A percentile compares a stretch with the other conserved stretches of the same genome.
phyloP scores from a whole-genome alignment of 2,113 vertebrate genomes.

The Stictonetta naevosa region DNA sequence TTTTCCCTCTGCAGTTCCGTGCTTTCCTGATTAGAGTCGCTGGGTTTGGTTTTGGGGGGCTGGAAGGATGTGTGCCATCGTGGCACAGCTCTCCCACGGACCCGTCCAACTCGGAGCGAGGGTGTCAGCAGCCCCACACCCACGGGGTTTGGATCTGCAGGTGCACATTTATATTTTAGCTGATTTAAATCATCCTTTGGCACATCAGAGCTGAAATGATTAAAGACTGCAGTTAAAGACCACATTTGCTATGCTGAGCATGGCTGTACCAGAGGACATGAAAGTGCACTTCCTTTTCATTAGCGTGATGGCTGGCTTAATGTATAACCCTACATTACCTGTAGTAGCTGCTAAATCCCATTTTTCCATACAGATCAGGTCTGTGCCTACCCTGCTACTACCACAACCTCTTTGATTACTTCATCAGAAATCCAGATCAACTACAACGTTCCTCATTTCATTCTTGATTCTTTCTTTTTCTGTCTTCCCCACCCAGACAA shows the following conservation, averaged over 20 bases:
- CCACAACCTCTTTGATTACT: not conserved
- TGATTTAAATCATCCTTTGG: not conserved
- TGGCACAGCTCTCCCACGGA: no score
- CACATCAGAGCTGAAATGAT: not conserved
- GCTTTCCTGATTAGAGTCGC: not conserved
- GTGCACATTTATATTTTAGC: fast-evolving
- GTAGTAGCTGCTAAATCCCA: not conserved
- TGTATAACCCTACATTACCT: fast-evolving
- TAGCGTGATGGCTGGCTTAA: fast-evolving
- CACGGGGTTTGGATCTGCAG: not conserved
- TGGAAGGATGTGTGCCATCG: no score
- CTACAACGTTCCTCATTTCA: not conserved
- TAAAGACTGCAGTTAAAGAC: not conserved
- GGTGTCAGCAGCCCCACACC: no score
- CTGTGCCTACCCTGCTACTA: not conserved
- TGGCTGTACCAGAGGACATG: fast-evolving
- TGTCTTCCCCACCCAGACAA: not conserved
- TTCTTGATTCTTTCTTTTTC: not conserved
- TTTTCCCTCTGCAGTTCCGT: not conserved
- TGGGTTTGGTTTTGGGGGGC: no score
- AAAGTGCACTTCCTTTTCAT: not conserved
- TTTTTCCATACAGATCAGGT: not conserved
- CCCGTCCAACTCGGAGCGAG: no score
- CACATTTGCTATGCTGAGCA: not conserved
- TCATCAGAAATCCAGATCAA: not conserved